These are phyloP conservation scores for Ophion ventricosus DNA, from an alignment of 2,888 invertebrate species.

Conservation along the genomic window DNA sequence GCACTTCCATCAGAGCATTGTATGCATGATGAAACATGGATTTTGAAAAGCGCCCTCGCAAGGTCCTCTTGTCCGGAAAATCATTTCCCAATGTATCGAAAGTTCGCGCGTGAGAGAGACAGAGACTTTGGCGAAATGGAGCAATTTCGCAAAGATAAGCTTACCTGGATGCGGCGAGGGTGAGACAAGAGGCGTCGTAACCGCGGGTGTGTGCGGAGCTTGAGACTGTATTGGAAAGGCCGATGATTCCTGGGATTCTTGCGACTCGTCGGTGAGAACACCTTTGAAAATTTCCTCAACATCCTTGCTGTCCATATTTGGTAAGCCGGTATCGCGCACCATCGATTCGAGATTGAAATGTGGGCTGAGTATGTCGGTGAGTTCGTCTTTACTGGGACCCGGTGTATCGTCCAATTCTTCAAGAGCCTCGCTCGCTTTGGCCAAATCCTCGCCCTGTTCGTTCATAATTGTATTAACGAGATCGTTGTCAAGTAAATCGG, in stretches of 20 bases:
- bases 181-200: constrained; percentile 80
- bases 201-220: constrained; percentile 77
- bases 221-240: constrained; percentile 83
- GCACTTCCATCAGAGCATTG: too few relatives aligned
- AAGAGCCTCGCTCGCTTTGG: constrained; percentile 84
- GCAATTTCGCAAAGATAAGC: neutral
- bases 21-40: too few relatives aligned
- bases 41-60: too few relatives aligned
- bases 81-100: too few relatives aligned
- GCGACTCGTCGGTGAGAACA: constrained; percentile 92
- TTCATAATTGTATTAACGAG: constrained; percentile 89
- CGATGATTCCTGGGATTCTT: constrained; percentile 91
- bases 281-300: constrained; percentile 97
- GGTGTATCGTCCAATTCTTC: constrained; percentile 84
- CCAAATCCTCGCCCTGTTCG: constrained; percentile 85
- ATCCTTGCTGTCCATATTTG: constrained; percentile 95
- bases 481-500: constrained; percentile 88
- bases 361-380: constrained; percentile 88
- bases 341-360: constrained; percentile 91
- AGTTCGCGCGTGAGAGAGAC: too few relatives aligned
- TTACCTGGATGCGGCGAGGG: constrained; percentile 82
- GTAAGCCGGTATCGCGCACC: constrained; percentile 87
- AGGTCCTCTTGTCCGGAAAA: too few relatives aligned
- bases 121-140: too few relatives aligned
- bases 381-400: constrained; percentile 88